Base-by-base conservation (phyloP, 1,140 invertebrate species). In the Centruroides sculpturatus region DNA sequence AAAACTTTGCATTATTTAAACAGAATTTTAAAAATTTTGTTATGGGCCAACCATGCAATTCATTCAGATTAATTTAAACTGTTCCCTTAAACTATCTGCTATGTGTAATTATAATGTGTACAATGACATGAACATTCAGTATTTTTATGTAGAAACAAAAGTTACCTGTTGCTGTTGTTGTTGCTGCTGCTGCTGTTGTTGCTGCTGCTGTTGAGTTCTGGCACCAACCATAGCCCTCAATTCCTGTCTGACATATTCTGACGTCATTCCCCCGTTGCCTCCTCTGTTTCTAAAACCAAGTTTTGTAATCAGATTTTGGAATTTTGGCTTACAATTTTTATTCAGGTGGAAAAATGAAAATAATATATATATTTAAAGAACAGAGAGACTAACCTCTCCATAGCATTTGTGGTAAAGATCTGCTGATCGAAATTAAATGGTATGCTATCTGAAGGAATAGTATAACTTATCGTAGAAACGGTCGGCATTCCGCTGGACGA, bases 181-280 rank as follows among this genome's bases (percentile, higher is more conserved):
- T 3, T 41, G 41, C 41, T 41, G 41, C 41, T 41, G 41, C 41
- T 41, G 41, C 3, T 41, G 41, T 3, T 41, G 41, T 41, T 41
- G 41, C 50, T 69, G 66, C 23, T 73, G 74, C 63, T 81, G 80
- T 63, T 83, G 82, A 12, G 85, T 86, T 68, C 89, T 79, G 46
- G 85, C 87, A 64, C 85, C 87, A 60, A 92, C 88, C 61, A 88
- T 83, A 23, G 87, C 87, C 68, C 89, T 79, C 66, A 93, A 77
- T 74, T 92, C 89, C 78, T 92, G 88, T 69, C 88, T 81, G 62
- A 92, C 89, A 75, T 85, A 91, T 73, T 92, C 87, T 8, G 83
- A 83, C 48, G 84, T 83, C 53, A 78, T 74, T 60, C 67, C 52
- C 35, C 49, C 52, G 10, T 49, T 51, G 12, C 60, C 60, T 36